Conservation (phyloP, 2,888 invertebrate genomes). For the Papilio elwesi region DNA sequence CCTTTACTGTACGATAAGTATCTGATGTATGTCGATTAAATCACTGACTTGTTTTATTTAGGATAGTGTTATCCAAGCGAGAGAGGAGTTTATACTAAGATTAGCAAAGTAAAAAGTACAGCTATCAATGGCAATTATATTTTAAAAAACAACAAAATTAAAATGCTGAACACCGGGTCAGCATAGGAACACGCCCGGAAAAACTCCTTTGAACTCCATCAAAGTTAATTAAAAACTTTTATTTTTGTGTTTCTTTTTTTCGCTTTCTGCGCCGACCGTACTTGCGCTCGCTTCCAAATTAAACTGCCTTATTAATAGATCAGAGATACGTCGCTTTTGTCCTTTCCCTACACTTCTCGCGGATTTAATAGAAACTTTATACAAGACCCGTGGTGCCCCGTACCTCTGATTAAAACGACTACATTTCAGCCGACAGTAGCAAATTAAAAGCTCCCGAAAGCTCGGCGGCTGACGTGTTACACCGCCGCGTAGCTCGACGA, state of each 20-base stretch:
- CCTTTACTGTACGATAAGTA: too few species aligned
- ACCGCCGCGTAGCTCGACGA: constrained; percentile 44
- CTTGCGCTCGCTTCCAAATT: constrained; percentile 60
- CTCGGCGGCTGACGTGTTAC: constrained; percentile 58
- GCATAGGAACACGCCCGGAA: constrained; percentile 21
- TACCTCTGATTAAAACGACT: constrained; percentile 75
- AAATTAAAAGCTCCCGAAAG: constrained; percentile 77
- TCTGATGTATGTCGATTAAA: too few species aligned
- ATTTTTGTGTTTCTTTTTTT: constrained; percentile 39
- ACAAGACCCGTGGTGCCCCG: constrained; percentile 63
- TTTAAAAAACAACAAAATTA: constrained; percentile 22
- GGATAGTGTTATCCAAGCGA: too few species aligned
- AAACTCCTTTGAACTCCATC: constrained; percentile 39
- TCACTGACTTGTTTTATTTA: too few species aligned
- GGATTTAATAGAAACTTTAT: constrained; percentile 81
- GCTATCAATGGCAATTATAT: constrained; percentile 10
- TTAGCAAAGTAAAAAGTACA: constrained; percentile 27
- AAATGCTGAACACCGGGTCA: constrained; percentile 26
- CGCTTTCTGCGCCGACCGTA: constrained; percentile 49
- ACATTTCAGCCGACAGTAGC: constrained; percentile 59
- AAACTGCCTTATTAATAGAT: constrained; percentile 82
- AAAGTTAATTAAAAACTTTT: constrained; percentile 47
- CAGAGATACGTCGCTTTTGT: constrained; percentile 78
- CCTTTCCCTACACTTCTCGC: constrained; percentile 69
- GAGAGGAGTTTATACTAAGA: neutral